Evolutionary conservation across 2,113 vertebrate genomes (phyloP).

Genomic region (Hoplias malabaricus): DNA sequence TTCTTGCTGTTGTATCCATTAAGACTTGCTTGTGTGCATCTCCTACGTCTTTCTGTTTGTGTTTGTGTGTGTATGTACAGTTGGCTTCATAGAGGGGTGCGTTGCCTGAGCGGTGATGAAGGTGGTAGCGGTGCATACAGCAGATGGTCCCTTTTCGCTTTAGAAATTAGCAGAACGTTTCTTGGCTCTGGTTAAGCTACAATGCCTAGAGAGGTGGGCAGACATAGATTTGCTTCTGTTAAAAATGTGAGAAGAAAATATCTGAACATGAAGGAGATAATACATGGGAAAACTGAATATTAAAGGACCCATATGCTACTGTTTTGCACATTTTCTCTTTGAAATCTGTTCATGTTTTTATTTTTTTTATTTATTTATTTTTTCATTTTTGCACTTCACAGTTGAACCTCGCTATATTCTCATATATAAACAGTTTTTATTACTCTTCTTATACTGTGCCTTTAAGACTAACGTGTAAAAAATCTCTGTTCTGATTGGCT

Average conservation of each 20-base stretch:
- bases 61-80: neutral
- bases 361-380: neutral
- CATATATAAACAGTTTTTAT: no score
- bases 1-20: neutral
- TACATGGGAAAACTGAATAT: neutral
- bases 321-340: neutral
- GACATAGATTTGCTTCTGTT: neutral
- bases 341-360: neutral
- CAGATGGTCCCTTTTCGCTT: constrained; percentile 35
- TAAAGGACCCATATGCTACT: neutral
- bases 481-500: no score
- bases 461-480: no score
- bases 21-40: neutral
- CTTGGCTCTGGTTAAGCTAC: constrained; percentile 15
- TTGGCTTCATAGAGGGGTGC: constrained; percentile 13
- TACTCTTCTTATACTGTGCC: no score
- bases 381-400: no score
- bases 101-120: constrained; percentile 31
- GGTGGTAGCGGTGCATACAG: constrained; percentile 36
- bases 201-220: constrained; percentile 27
- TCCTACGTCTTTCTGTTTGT: neutral
- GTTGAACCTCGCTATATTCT: no score
- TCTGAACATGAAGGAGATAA: neutral
- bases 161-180: constrained; percentile 11
- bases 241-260: neutral